Evolutionary conservation across 1,140 invertebrate species (phyloP), one percentile per base, ranked within the genome.

Genomic region (Druon quercuslanigerum): DNA sequence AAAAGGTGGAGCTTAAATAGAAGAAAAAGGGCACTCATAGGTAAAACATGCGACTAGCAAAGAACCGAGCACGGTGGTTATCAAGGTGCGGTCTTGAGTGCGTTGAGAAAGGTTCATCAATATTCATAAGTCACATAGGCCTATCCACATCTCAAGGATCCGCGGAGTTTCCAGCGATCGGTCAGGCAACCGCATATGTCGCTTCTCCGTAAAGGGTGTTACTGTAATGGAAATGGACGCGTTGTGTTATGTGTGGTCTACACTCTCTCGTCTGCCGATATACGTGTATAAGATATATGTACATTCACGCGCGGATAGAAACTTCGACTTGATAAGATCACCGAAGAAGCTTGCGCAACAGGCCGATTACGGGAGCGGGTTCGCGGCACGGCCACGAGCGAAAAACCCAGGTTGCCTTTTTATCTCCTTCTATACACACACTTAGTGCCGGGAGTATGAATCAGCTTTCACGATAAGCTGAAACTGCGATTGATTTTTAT

Each of bases 71-170:
- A 76, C 73, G 76, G 74, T 72, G 72, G 78, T 72, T 75, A 72
- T 52, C 54, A 75, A 85, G 85, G 84, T 86, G 86, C 81, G 83
- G 85, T 85, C 80, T 74, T 70, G 78, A 76, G 78, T 84, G 80
- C 79, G 80, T 84, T 83, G 83, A 86, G 87, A 89, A 89, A 89
- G 85, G 84, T 90, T 87, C 89, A 91, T 90, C 87, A 90, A 90
- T 90, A 91, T 91, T 90, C 90, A 91, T 91, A 91, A 90, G 85
- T 88, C 83, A 79, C 79, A 75, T 84, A 86, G 84, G 84, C 83
- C 81, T 87, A 86, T 87, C 85, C 80, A 82, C 79, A 79, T 85
- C 86, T 89, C 89, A 89, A 90, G 88, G 89, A 90, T 90, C 83
- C 75, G 75, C 56, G 54, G 79, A 83, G 82, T 81, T 83, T 84